These are phyloP conservation scores for Herpetotheres cachinnans DNA, from an alignment of 2,113 vertebrate genomes.

Conservation along the genomic window DNA sequence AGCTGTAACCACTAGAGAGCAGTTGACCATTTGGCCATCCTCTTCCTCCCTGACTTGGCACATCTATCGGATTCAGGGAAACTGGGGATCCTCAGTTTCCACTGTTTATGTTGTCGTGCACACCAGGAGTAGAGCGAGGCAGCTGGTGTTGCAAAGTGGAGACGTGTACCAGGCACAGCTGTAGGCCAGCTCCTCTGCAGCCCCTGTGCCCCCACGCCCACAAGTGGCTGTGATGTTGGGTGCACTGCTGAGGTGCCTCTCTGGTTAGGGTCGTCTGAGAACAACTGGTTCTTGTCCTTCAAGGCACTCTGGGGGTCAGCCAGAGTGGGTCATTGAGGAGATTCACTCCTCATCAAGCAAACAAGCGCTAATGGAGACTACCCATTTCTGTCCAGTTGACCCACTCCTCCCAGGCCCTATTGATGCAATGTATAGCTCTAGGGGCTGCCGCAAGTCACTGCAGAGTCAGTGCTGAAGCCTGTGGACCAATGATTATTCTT, in stretches of 20 bases:
- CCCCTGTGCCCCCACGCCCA: fast-evolving
- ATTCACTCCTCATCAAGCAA: neutral
- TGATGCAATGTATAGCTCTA: neutral
- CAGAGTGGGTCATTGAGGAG: neutral
- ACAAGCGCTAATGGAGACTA: neutral
- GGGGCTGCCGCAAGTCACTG: neutral
- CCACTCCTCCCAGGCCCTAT: neutral
- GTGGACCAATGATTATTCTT: neutral
- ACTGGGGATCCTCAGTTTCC: neutral
- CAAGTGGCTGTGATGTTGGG: fast-evolving
- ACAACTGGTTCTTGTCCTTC: neutral
- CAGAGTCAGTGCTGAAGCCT: neutral
- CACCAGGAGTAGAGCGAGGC: neutral
- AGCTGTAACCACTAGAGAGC: neutral
- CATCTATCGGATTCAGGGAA: too few relatives aligned
- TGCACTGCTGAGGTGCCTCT: neutral
- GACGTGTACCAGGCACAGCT: neutral
- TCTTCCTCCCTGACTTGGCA: neutral
- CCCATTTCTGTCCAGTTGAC: neutral
- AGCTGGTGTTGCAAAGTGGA: neutral
- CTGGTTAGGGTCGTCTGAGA: neutral
- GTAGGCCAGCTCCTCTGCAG: neutral
- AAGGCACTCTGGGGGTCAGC: neutral
- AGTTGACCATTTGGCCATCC: neutral
- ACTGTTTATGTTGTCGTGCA: neutral